Percentiles rank a stretch among this genome's conserved stretches.
phyloP scores from a whole-genome alignment of 2,888 invertebrate species.

The Agrilus mali region DNA sequence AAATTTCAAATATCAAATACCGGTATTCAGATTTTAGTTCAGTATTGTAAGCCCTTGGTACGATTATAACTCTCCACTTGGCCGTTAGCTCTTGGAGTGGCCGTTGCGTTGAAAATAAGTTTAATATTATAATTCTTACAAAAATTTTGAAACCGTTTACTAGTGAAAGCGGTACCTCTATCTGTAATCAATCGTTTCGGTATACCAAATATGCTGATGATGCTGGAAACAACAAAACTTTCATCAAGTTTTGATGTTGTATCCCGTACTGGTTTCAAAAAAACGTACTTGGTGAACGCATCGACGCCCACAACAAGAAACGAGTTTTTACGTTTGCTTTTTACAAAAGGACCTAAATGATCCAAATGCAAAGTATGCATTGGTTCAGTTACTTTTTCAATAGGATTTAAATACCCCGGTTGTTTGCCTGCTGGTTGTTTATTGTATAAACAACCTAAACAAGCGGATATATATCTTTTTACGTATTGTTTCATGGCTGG shows the following conservation, averaged over 20 bases:
- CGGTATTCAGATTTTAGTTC: constrained; percentile 7
- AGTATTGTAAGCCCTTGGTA: constrained; percentile 6
- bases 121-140: constrained; percentile 17
- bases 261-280: too few relatives aligned
- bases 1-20: constrained; percentile 4
- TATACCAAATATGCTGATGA: too few relatives aligned
- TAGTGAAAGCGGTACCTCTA: constrained; percentile 21
- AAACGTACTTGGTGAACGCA: too few relatives aligned
- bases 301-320: too few relatives aligned
- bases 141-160: constrained; percentile 18
- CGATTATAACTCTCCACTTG: constrained; percentile 5
- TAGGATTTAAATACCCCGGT: constrained; percentile 14
- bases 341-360: too few relatives aligned
- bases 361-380: constrained; percentile 18
- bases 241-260: neutral
- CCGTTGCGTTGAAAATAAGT: constrained; percentile 15
- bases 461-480: constrained; percentile 20
- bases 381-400: constrained; percentile 14
- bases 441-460: constrained; percentile 22
- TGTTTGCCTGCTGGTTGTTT: constrained; percentile 19
- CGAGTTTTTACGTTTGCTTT: too few relatives aligned
- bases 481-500: constrained; percentile 15
- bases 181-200: too few relatives aligned
- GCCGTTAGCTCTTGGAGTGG: constrained; percentile 15
- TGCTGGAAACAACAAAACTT: too few relatives aligned